Conservation (phyloP, 2,888 invertebrate genomes). For the Taenaris catops region DNA sequence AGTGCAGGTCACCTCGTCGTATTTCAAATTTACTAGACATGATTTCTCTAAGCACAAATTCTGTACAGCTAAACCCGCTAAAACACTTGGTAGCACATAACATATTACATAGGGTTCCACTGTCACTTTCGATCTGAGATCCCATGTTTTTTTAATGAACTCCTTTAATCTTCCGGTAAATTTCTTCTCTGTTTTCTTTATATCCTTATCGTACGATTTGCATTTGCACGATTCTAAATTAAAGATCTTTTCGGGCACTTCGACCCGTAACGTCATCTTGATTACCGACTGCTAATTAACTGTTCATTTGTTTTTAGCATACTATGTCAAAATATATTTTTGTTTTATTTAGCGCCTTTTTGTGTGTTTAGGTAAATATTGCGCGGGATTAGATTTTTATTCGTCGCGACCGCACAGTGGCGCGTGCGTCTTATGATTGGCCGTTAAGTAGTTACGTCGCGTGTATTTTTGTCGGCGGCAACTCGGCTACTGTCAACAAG, state of each 20-base stretch:
- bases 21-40: conserved; percentile 76
- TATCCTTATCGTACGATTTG: conserved; percentile 46
- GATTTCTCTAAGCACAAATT: conserved; percentile 80
- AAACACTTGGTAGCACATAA: conserved; percentile 82
- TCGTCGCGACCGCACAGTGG: conserved; percentile 32
- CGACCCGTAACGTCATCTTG: conserved; percentile 74
- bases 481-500: conserved; percentile 62
- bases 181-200: conserved; percentile 50
- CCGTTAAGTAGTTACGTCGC: conserved; percentile 31
- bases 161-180: conserved; percentile 55
- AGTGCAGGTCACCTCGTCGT: conserved; percentile 74
- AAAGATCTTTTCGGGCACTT: conserved; percentile 64
- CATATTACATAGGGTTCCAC: conserved; percentile 84
- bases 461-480: conserved; percentile 47
- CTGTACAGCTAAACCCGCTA: conserved; percentile 81
- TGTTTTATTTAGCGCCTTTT: no score
- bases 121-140: conserved; percentile 69
- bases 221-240: conserved; percentile 63
- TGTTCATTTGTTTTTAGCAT: conserved; percentile 25
- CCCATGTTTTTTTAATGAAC: conserved; percentile 60
- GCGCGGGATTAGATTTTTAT: conserved; percentile 2
- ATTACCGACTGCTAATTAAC: conserved; percentile 27
- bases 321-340: conserved; percentile 21
- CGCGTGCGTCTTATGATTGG: conserved; percentile 48
- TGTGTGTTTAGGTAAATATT: conserved; percentile 18